Percentiles rank a stretch among this genome's conserved stretches.
Evolutionary conservation across 2,888 invertebrate species (phyloP).

Genomic region (Epistrophella euchroma): DNA sequence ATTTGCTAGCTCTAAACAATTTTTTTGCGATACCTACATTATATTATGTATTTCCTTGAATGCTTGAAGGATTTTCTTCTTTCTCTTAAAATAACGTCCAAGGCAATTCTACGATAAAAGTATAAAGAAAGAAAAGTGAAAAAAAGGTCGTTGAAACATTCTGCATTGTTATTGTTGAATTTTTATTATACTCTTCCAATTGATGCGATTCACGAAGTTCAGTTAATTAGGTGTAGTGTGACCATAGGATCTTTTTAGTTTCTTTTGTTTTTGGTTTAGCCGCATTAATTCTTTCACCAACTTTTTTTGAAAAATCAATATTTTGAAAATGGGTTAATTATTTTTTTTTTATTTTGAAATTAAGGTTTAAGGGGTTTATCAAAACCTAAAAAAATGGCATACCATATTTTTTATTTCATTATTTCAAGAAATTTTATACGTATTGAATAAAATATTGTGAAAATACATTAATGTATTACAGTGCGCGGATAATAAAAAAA

Average conservation of each 20-base stretch:
- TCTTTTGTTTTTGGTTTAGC: neutral
- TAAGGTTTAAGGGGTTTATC: no score
- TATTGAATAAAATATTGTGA: no score
- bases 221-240: constrained; percentile 18
- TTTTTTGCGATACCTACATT: neutral
- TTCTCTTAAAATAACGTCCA: constrained; percentile 17
- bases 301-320: no score
- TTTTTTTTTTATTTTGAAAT: no score
- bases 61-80: neutral
- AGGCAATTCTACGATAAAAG: constrained; percentile 19
- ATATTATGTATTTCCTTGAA: neutral
- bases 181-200: constrained; percentile 31
- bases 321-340: no score
- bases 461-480: no score
- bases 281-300: neutral
- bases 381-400: no score
- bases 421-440: no score
- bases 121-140: constrained; percentile 11
- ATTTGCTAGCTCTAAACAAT: neutral
- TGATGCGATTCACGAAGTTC: constrained; percentile 32
- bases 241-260: neutral
- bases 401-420: no score
- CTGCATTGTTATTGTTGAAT: neutral
- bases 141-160: constrained; percentile 61
- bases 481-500: no score